These are phyloP conservation scores for Panthera tigris DNA, from an alignment of 2,113 vertebrate species.

Conservation along the genomic window DNA sequence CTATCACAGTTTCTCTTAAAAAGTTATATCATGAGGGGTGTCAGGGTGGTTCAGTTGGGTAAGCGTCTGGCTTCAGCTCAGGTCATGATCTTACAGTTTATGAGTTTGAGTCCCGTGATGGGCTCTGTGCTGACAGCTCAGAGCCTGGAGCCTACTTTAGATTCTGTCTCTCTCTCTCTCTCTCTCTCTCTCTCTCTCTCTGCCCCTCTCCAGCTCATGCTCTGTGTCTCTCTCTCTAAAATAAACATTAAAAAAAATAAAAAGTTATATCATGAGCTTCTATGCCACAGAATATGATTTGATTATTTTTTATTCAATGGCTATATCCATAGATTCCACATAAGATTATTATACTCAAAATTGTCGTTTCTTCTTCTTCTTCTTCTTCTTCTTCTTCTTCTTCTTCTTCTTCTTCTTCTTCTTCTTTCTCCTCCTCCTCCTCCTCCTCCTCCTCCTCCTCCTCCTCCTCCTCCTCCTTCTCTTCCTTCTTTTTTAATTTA, in stretches of 20 bases:
- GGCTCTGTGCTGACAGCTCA: not conserved
- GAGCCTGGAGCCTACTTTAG: not conserved
- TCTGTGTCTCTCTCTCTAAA: not conserved
- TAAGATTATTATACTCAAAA: not conserved
- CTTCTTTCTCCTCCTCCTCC: too few relatives aligned
- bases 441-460: too few relatives aligned
- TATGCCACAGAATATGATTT: not conserved
- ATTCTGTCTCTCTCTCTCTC: not conserved
- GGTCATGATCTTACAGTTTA: not conserved
- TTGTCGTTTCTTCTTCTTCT: not conserved
- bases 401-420: not conserved
- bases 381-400: too few relatives aligned
- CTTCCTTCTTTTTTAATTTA: not conserved
- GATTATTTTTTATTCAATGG: not conserved
- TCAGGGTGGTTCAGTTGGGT: not conserved
- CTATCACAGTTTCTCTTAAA: not conserved
- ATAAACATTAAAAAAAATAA: not conserved
- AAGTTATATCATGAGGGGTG: not conserved
- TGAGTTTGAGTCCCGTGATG: fast-evolving
- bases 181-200: not conserved
- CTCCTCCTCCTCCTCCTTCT: too few relatives aligned
- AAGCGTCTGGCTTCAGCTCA: not conserved
- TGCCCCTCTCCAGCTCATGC: not conserved
- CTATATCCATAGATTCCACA: not conserved
- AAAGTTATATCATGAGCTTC: not conserved